These are phyloP conservation scores for Zingel zingel DNA, from an alignment of 2,113 vertebrate genomes.

Conservation along the genomic window DNA sequence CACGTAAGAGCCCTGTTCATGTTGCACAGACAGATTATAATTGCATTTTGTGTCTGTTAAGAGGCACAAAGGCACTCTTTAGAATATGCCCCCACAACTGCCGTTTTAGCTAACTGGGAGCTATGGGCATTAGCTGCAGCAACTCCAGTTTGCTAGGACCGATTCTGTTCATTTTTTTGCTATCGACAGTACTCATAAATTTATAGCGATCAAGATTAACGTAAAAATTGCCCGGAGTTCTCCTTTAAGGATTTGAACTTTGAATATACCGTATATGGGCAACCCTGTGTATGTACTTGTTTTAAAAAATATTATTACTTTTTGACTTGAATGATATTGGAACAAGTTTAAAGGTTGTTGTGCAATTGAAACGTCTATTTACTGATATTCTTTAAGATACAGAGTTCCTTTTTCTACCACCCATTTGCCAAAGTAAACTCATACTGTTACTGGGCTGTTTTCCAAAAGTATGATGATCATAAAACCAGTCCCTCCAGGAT, in stretches of 20 bases:
- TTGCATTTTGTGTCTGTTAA: too few species aligned
- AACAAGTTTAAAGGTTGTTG: background rate
- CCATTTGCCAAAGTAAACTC: background rate
- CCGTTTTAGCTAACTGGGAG: too few species aligned
- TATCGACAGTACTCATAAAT: too few species aligned
- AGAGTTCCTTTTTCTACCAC: background rate
- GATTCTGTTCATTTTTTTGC: too few species aligned
- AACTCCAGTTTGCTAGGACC: too few species aligned
- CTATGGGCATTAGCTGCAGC: too few species aligned
- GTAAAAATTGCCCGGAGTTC: too few species aligned
- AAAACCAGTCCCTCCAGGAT: background rate
- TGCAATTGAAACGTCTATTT: background rate
- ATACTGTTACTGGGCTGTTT: background rate
- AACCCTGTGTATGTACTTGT: background rate
- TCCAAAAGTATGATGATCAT: background rate
- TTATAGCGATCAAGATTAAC: too few species aligned
- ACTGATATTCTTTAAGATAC: background rate
- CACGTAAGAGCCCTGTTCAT: too few species aligned
- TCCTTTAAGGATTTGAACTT: background rate
- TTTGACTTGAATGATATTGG: background rate
- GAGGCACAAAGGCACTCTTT: too few species aligned
- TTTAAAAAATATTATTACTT: background rate
- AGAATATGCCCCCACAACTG: too few species aligned
- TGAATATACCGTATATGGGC: background rate
- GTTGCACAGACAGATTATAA: too few species aligned